These are phyloP conservation scores for Fundulus diaphanus DNA, from an alignment of 2,797 vertebrate genomes.

Conservation along the genomic window DNA sequence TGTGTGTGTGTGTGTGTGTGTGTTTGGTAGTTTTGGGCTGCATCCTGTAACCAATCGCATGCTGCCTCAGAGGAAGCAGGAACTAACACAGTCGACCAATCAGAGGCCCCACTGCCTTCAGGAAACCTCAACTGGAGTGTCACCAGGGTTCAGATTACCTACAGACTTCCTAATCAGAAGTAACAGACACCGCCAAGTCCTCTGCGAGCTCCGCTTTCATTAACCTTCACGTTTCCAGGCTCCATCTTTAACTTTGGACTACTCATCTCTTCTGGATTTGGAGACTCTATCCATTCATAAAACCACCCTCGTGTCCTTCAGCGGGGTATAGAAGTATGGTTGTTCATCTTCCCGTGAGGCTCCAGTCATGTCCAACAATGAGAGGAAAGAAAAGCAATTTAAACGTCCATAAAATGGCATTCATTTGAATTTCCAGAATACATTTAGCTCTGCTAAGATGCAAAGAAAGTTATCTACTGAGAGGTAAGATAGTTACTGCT, in stretches of 20 bases:
- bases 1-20: conserved; percentile 17
- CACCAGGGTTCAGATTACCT: conserved; percentile 41
- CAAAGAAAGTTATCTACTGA: background rate
- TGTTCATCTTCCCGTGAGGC: conserved; percentile 29
- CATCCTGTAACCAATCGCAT: conserved; percentile 46
- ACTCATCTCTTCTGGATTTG: background rate
- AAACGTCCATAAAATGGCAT: background rate
- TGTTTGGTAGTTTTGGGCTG: conserved; percentile 24
- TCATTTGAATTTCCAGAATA: background rate
- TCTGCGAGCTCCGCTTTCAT: conserved; percentile 9
- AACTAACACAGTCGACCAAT: conserved; percentile 71
- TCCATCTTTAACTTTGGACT: background rate
- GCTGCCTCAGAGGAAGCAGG: conserved; percentile 67
- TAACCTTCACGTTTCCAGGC: background rate
- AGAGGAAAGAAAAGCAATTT: background rate
- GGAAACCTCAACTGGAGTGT: conserved; percentile 52
- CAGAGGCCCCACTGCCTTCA: conserved; percentile 33
- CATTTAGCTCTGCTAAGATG: background rate
- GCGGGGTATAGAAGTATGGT: conserved; percentile 63
- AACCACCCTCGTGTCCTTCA: conserved; percentile 14
- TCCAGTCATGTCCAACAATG: conserved; percentile 49
- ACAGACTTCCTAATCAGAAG: conserved; percentile 55
- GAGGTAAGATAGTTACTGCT: background rate
- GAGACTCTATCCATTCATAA: background rate
- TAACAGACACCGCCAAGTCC: conserved; percentile 15